Percentiles rank a stretch among this genome's conserved stretches.
Evolutionary conservation across 2,113 vertebrate species (phyloP).

Genomic region (Prochilodus magdalenae): DNA sequence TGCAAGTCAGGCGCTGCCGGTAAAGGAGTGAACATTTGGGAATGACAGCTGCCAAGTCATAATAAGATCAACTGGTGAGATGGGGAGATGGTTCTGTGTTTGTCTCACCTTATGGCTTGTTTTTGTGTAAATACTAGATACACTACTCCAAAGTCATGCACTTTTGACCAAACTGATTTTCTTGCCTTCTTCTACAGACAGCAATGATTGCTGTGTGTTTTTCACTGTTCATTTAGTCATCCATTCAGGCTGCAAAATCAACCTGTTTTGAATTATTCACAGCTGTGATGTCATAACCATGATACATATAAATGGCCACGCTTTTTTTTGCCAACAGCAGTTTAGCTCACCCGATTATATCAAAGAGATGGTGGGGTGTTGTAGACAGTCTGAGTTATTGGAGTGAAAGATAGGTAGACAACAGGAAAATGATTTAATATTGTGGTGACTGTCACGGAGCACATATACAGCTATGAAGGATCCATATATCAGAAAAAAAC

Average conservation of each 20-base stretch:
- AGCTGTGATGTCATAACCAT: background rate
- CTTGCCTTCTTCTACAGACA: too few relatives aligned
- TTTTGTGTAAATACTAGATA: too few relatives aligned
- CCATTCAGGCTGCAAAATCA: background rate
- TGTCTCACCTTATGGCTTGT: background rate
- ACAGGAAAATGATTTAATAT: too few relatives aligned
- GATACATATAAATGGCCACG: background rate
- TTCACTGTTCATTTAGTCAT: too few relatives aligned
- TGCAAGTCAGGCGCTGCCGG: slow-evolving; percentile 39
- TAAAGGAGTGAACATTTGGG: slow-evolving; percentile 37
- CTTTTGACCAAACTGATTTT: too few relatives aligned
- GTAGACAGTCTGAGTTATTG: background rate
- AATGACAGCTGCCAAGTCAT: slow-evolving; percentile 40
- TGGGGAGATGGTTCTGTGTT: slow-evolving; percentile 10
- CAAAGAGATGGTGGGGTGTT: background rate
- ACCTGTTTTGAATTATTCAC: too few relatives aligned
- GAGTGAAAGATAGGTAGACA: background rate
- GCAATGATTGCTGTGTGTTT: too few relatives aligned
- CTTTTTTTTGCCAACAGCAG: background rate
- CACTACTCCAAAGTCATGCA: too few relatives aligned
- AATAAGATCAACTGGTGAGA: background rate
- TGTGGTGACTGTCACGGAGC: too few relatives aligned
- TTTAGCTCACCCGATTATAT: background rate
- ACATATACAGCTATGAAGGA: too few relatives aligned
- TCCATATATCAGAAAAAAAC: too few relatives aligned